Base-by-base conservation (phyloP, 2,113 vertebrate genomes). In the Platanista minor region DNA sequence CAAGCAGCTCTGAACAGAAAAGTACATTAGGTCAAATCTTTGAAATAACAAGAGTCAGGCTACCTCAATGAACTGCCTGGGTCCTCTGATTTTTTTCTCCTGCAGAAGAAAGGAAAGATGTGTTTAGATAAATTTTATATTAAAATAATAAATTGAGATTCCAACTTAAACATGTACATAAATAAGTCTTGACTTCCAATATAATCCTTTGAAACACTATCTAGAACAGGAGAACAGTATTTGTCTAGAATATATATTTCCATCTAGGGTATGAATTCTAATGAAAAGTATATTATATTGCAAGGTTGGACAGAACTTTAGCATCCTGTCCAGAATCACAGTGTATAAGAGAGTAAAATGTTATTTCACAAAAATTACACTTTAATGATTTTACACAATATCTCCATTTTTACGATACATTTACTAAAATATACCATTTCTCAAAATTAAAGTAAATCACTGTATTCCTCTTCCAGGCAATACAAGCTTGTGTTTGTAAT, bases 1-100 rank as follows among this genome's bases (percentile, higher is more conserved):
- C 64, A 94, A 88, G 90, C 33, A 80, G 2, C 88, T 93, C 67
- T 88, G 66, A 90, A 86, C 21, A 80, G 66, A 62, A 80, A 92
- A 96, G 75, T 84, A 95, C 71, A 41, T n/a, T 52, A 64, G 90
- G 49, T 95, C 91, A 97, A 92, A 94, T 86, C 61, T 82, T 87
- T 96, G 59, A 94, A 92, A 92, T 75, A 90, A 87, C 81, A 93
- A 18, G 25, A 86, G 5, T 39, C 75, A 39, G 20, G 1, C 33
- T 78, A 59, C 23, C 69, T 83, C 61, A 69, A 0, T 67, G 87
- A 96, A 89, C 20, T 62, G 36, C 23, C 29, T 59, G 4, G 1
- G 31, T 43, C 10, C 49, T 92, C 41, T 83, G 81, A 95, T 78
- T 49, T 78, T 62, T 39, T 64, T 61, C 36, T 23, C 27, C n/a